These are phyloP conservation scores for Megaleporinus macrocephalus DNA, from an alignment of 2,113 vertebrate genomes.

Conservation along the genomic window DNA sequence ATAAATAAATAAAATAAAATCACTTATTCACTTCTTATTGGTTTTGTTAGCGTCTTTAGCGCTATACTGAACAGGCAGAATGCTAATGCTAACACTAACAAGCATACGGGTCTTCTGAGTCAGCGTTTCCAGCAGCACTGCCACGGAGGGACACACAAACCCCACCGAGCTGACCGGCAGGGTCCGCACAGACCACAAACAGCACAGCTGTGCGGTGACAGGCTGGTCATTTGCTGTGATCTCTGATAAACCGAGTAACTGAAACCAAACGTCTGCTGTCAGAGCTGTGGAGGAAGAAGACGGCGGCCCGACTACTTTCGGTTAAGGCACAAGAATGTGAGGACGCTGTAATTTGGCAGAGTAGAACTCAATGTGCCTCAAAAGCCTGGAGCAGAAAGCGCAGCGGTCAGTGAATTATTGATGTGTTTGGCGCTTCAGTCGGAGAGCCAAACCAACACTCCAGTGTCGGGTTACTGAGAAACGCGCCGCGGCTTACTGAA, in stretches of 20 bases:
- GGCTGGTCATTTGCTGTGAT: not conserved
- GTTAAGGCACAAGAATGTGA: not conserved
- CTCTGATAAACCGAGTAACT: not conserved
- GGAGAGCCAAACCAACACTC: not conserved
- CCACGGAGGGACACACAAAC: not conserved
- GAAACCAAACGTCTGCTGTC: not conserved
- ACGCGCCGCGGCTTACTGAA: not conserved
- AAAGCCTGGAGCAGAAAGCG: slow-evolving; percentile 5
- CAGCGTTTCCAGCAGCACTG: not conserved
- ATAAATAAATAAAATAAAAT: no score
- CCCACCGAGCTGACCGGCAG: not conserved
- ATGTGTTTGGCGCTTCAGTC: slow-evolving; percentile 17
- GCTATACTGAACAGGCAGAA: not conserved
- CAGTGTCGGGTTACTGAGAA: slow-evolving; percentile 34
- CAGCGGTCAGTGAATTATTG: slow-evolving; percentile 37
- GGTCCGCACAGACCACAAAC: not conserved
- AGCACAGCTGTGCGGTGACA: not conserved
- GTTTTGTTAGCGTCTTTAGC: not conserved
- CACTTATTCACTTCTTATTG: not conserved
- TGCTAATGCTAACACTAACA: not conserved
- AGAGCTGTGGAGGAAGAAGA: not conserved
- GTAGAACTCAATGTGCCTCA: not conserved
- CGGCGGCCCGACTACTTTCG: not conserved
- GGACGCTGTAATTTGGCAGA: slow-evolving; percentile 12
- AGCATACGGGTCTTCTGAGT: not conserved